Evolutionary conservation across 2,797 vertebrate genomes (phyloP).

Genomic region (Tympanoctomys barrerae): DNA sequence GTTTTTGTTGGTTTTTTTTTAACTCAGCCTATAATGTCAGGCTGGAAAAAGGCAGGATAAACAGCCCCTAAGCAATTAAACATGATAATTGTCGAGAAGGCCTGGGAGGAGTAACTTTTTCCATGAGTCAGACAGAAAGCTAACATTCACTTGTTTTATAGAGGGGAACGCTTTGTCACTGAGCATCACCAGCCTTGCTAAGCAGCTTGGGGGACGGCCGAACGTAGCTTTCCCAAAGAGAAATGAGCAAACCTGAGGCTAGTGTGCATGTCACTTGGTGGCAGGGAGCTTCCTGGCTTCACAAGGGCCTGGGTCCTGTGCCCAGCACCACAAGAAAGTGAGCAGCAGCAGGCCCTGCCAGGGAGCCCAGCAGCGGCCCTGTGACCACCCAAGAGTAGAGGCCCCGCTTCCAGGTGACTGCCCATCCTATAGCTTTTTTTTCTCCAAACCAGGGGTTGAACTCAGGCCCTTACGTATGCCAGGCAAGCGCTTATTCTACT

Average conservation of each 20-base stretch:
- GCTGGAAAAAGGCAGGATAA: conserved; percentile 57
- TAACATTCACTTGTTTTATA: conserved; percentile 54
- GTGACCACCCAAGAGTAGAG: background rate
- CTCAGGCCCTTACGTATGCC: too few relatives aligned
- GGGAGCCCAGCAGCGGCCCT: background rate
- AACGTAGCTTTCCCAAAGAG: background rate
- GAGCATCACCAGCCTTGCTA: conserved; percentile 2
- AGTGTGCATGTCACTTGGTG: background rate
- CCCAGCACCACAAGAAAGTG: too few relatives aligned
- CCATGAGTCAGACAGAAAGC: conserved; percentile 81
- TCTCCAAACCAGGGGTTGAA: too few relatives aligned
- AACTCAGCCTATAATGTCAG: conserved; percentile 16
- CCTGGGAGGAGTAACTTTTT: conserved; percentile 67
- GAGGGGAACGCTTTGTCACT: conserved; percentile 60
- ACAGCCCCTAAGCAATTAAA: conserved; percentile 70
- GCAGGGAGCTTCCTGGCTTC: background rate
- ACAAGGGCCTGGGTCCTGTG: background rate
- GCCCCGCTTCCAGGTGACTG: background rate
- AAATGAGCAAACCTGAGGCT: background rate
- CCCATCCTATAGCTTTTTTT: accelerated
- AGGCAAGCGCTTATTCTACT: too few relatives aligned
- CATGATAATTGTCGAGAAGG: conserved; percentile 55
- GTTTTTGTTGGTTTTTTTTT: background rate
- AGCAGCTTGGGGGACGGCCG: background rate
- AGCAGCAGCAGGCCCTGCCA: background rate